Evolutionary conservation across 2,888 invertebrate species (phyloP).

Genomic region (Phasia obesa): DNA sequence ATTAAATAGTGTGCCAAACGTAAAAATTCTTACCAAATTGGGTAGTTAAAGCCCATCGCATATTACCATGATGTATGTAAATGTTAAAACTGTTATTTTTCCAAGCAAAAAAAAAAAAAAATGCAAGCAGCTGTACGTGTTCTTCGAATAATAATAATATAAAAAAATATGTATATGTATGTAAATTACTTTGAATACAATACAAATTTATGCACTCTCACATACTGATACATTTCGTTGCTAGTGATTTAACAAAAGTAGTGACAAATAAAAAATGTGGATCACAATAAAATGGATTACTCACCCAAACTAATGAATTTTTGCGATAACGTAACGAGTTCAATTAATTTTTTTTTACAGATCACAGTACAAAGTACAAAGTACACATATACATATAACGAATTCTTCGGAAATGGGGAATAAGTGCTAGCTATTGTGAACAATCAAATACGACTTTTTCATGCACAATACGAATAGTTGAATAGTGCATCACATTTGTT

Average conservation of each 20-base stretch:
- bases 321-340: constrained; percentile 50
- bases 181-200: constrained; percentile 1
- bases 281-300: constrained; percentile 16
- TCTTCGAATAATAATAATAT: neutral
- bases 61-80: too few species aligned
- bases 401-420: too few species aligned
- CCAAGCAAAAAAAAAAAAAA: neutral
- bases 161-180: neutral
- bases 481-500: too few species aligned
- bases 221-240: neutral
- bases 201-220: neutral
- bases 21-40: too few species aligned
- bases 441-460: constrained; percentile 18
- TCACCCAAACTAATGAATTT: constrained; percentile 56
- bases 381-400: too few species aligned
- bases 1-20: too few species aligned
- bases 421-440: neutral
- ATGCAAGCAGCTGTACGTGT: neutral
- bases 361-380: constrained; percentile 14
- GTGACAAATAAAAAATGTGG: neutral
- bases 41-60: too few species aligned
- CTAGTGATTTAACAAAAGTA: neutral
- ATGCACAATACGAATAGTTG: neutral
- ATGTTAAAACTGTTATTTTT: too few species aligned
- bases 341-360: constrained; percentile 57